Conservation (phyloP, 2,797 vertebrate genomes). For the Odontamblyopus rebecca region DNA sequence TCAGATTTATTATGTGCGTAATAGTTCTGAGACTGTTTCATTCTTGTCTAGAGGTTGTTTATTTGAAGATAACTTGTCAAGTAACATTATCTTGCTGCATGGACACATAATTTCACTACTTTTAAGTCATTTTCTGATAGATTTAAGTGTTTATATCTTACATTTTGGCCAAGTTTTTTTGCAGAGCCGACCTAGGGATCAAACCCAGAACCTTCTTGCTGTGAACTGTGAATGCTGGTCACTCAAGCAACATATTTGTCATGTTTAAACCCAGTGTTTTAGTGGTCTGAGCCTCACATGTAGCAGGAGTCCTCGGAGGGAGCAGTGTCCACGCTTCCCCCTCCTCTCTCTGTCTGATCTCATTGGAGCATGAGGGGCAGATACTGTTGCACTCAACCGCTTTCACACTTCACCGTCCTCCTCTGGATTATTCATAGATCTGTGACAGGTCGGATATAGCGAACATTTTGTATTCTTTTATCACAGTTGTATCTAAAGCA, state of each 20-base stretch:
- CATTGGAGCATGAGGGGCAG: constrained; percentile 59
- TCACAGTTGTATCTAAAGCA: neutral
- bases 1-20: too few species aligned
- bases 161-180: too few species aligned
- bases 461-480: neutral
- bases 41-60: too few species aligned
- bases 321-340: constrained; percentile 43
- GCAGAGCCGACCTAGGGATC: too few species aligned
- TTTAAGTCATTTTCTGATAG: too few species aligned
- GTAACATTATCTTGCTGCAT: too few species aligned
- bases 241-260: neutral
- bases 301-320: constrained; percentile 39
- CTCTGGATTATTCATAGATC: constrained; percentile 3
- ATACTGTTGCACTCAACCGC: constrained; percentile 61
- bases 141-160: too few species aligned
- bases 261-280: neutral
- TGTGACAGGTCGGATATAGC: neutral
- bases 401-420: constrained; percentile 45
- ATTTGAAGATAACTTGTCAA: too few species aligned
- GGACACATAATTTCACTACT: too few species aligned
- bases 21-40: too few species aligned
- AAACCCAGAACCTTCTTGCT: too few species aligned
- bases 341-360: constrained; percentile 26
- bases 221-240: too few species aligned
- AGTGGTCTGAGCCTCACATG: constrained; percentile 16